Evolutionary conservation across 2,113 vertebrate genomes (phyloP).

Genomic region (Oophaga pumilio): DNA sequence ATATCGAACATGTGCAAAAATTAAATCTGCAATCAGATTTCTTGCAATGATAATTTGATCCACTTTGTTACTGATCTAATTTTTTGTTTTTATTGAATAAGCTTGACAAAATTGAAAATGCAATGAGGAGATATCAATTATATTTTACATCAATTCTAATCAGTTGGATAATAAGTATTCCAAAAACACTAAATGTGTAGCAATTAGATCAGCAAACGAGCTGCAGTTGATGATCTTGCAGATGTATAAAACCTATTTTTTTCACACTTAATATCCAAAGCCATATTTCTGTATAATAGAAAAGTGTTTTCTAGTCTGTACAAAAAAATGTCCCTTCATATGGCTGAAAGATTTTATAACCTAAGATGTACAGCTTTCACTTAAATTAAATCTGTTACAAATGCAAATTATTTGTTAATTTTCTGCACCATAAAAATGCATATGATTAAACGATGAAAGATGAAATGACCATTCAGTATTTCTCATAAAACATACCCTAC

Average conservation of each 20-base stretch:
- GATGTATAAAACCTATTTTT: neutral
- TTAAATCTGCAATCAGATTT: too few species aligned
- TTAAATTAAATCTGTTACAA: neutral
- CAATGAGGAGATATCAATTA: neutral
- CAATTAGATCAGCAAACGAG: neutral
- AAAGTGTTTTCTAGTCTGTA: neutral
- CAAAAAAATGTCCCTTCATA: neutral
- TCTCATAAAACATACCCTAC: neutral
- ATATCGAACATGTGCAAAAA: too few species aligned
- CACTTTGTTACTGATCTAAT: too few species aligned
- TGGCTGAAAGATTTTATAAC: neutral
- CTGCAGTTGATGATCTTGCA: neutral
- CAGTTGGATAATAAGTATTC: neutral
- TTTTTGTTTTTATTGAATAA: neutral
- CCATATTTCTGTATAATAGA: neutral
- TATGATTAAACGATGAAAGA: neutral
- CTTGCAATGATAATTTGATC: too few species aligned
- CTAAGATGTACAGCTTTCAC: neutral
- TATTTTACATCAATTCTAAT: neutral
- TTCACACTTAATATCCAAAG: neutral
- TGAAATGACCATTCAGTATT: neutral
- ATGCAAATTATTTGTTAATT: conserved; percentile 5
- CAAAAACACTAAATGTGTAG: neutral
- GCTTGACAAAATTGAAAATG: neutral
- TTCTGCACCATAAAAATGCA: neutral